Conservation (phyloP, 2,888 invertebrate species). For the Frankliniella intonsa region DNA sequence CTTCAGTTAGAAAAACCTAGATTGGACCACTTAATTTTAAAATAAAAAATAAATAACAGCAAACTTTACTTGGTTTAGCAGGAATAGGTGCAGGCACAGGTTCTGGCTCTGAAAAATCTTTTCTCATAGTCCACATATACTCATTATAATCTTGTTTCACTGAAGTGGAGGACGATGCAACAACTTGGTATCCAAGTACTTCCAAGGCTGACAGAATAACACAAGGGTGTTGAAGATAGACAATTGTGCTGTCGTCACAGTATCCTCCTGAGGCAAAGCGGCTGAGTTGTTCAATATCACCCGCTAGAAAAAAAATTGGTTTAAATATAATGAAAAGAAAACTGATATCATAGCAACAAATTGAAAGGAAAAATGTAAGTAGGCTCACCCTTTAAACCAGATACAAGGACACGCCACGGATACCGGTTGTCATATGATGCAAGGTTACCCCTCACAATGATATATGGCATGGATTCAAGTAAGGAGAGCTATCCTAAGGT, state of each 20-base stretch:
- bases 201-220: constrained; percentile 81
- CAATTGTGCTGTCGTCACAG: constrained; percentile 78
- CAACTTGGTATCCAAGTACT: constrained; percentile 82
- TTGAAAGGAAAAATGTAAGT: constrained; percentile 20
- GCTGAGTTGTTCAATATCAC: constrained; percentile 76
- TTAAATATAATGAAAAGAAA: neutral
- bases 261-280: constrained; percentile 79
- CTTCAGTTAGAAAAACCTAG: constrained; percentile 41
- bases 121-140: constrained; percentile 92
- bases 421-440: constrained; percentile 81
- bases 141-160: constrained; percentile 85
- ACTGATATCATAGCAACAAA: constrained; percentile 29
- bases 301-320: constrained; percentile 52
- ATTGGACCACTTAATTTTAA: constrained; percentile 41
- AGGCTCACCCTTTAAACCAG: constrained; percentile 72
- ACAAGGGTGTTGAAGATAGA: constrained; percentile 82
- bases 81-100: constrained; percentile 50
- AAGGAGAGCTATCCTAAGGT: neutral
- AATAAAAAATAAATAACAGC: constrained; percentile 38
- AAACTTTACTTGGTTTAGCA: constrained; percentile 38
- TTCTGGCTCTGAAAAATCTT: constrained; percentile 79
- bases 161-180: constrained; percentile 78
- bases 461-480: constrained; percentile 69
- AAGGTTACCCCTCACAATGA: constrained; percentile 82
- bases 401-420: constrained; percentile 82